Evolutionary conservation across 2,113 vertebrate species (phyloP), one percentile per base, ranked within the genome.

Genomic region (Pagrus major): DNA sequence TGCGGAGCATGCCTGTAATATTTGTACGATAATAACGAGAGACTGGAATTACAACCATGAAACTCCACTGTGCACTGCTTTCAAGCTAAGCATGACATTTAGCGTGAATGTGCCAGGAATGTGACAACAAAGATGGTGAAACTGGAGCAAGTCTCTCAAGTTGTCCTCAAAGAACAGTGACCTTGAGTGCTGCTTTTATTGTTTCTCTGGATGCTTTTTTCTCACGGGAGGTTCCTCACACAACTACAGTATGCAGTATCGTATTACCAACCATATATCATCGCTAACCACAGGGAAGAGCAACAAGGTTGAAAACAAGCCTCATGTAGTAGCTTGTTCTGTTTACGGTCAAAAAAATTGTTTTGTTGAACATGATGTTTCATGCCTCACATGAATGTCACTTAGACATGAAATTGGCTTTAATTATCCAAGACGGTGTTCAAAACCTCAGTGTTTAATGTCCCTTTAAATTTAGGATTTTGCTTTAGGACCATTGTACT

Each of bases 211-310:
- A 31, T 76, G 25, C 46, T 31, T 33, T 2, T 52, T 16, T 21
- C 16, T 58, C 58, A 54, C 4, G 16, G n/a, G 29, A 52, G 12
- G 41, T 65, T 33, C 60, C 64, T 35, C 27, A 37, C 67, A 59
- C 25, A 52, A 77, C 14, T 68, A 23, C 16, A 64, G 16, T 27
- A 31, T 2, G 10, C 65, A 29, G 47, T 42, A 41, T 76, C 73
- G 76, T 54, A 81, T 90, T 84, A 73, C 14, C 44, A 44, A 56
- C 54, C 47, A 59, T 78, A 89, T 78, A 76, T 84, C 60, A 52
- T 46, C 15, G 14, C 25, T 58, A 69, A 88, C 71, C 71, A 85
- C n/a, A 71, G 58, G 11, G 42, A 72, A 3, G 20, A 37, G 63
- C 39, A 16, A 25, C 2, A 1, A 49, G 14, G 49, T 23, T 5